These are phyloP conservation scores for Hyposoter didymator DNA, from an alignment of 2,888 invertebrate species.

Conservation along the genomic window DNA sequence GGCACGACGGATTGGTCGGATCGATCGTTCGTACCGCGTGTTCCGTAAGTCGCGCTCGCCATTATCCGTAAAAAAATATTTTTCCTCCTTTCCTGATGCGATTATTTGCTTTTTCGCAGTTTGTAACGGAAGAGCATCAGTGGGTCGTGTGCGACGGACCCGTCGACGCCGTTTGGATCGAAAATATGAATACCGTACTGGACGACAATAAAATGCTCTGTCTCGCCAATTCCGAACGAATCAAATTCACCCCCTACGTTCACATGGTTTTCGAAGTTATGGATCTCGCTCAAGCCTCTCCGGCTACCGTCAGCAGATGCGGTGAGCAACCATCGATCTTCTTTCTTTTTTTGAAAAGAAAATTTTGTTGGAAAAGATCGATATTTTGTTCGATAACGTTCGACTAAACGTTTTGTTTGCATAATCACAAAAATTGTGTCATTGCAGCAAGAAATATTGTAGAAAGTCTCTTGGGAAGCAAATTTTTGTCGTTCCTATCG, in stretches of 20 bases:
- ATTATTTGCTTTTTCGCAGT: constrained; percentile 74
- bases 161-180: constrained; percentile 97
- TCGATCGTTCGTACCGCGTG: constrained; percentile 87
- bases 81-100: not conserved
- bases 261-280: constrained; percentile 94
- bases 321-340: constrained; percentile 69
- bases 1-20: constrained; percentile 95
- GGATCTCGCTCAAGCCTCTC: constrained; percentile 95
- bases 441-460: too few species aligned
- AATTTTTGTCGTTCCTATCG: too few species aligned
- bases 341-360: too few species aligned
- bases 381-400: too few species aligned
- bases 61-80: not conserved
- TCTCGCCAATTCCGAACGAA: constrained; percentile 95
- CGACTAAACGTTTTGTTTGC: too few species aligned
- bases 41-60: constrained; percentile 82
- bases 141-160: constrained; percentile 97
- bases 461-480: too few species aligned
- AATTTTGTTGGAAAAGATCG: too few species aligned
- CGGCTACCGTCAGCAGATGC: constrained; percentile 92
- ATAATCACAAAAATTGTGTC: too few species aligned
- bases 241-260: constrained; percentile 94
- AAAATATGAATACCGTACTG: constrained; percentile 96
- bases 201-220: constrained; percentile 98
- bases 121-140: constrained; percentile 90